Evolutionary conservation across 1,140 invertebrate species (phyloP).

Genomic region (Leptopilina boulardi): DNA sequence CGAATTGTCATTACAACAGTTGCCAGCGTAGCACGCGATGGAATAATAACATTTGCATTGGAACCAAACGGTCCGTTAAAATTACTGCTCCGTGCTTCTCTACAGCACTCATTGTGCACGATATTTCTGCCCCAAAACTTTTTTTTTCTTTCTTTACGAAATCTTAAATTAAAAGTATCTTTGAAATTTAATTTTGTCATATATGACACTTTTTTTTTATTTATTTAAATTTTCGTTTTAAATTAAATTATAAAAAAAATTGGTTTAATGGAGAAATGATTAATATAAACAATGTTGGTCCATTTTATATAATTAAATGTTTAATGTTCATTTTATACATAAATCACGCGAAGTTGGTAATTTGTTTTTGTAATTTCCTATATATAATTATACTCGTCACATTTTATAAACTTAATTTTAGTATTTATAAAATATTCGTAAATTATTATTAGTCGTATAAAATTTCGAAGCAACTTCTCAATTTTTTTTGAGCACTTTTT

Average conservation of each 20-base stretch:
- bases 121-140: background rate
- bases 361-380: background rate
- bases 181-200: background rate
- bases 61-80: constrained; percentile 35
- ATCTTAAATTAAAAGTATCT: background rate
- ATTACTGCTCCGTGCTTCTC: constrained; percentile 21
- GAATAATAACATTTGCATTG: constrained; percentile 39
- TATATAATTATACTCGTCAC: constrained; percentile 10
- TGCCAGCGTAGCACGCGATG: constrained; percentile 38
- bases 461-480: background rate
- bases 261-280: background rate
- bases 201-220: background rate
- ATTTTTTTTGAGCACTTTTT: background rate
- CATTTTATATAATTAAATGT: background rate
- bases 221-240: too few relatives aligned
- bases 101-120: constrained; percentile 12
- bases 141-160: background rate
- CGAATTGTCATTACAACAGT: constrained; percentile 37
- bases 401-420: background rate
- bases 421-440: background rate
- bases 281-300: background rate
- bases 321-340: background rate
- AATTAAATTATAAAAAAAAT: too few relatives aligned
- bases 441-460: background rate
- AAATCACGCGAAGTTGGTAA: too few relatives aligned